Evolutionary conservation across 1,140 invertebrate genomes (phyloP).

Genomic region (Zaprionus davidi): DNA sequence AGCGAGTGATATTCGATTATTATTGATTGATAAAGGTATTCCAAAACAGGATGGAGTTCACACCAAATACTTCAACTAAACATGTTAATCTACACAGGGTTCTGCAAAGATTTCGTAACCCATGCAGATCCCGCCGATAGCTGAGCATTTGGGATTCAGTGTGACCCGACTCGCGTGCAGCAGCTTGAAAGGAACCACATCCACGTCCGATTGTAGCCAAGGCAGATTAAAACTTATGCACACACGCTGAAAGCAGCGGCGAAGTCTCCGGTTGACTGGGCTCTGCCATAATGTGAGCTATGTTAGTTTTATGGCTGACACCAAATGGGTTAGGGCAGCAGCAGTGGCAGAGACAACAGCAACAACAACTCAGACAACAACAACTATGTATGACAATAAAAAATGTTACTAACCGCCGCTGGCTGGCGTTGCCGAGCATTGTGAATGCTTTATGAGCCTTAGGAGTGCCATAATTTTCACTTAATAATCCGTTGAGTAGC

Average conservation of each 20-base stretch:
- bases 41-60: too few relatives aligned
- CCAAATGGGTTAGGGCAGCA: conserved; percentile 67
- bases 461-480: conserved; percentile 82
- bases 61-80: neutral
- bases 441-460: conserved; percentile 82
- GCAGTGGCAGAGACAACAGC: conserved; percentile 16
- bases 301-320: conserved; percentile 77
- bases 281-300: conserved; percentile 70
- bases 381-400: conserved; percentile 73
- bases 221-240: conserved; percentile 82
- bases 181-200: conserved; percentile 25
- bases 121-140: neutral
- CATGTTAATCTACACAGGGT: neutral
- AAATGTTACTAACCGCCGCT: conserved; percentile 74
- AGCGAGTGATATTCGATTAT: fast-evolving
- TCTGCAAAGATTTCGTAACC: neutral
- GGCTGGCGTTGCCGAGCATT: conserved; percentile 54
- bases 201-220: conserved; percentile 70
- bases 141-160: conserved; percentile 29
- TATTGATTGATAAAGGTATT: neutral
- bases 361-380: conserved; percentile 24
- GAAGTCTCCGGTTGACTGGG: conserved; percentile 26
- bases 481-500: conserved; percentile 83
- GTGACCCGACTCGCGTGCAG: neutral
- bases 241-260: conserved; percentile 53